Conservation (phyloP, 2,888 invertebrate genomes). For the Drosophila subsilvestris region DNA sequence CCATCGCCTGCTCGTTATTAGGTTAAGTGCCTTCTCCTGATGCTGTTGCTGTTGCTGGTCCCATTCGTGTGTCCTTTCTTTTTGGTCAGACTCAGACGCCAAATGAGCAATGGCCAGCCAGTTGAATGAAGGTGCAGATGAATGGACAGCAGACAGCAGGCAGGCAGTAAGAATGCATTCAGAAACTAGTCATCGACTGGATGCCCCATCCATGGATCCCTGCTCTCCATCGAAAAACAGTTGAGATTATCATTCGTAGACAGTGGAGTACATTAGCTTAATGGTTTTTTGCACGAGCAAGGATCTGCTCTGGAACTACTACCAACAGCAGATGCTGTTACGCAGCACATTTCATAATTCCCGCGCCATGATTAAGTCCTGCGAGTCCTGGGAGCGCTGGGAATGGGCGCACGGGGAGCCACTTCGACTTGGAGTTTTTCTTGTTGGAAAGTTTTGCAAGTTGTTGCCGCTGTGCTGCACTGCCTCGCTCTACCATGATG, state of each 20-base stretch:
- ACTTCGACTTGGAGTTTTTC: conserved; percentile 50
- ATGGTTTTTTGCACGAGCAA: conserved; percentile 56
- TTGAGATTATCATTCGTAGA: conserved; percentile 11
- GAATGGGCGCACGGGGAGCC: conserved; percentile 1
- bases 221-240: too few species aligned
- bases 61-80: conserved; percentile 25
- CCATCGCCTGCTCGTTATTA: conserved; percentile 59
- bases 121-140: background rate
- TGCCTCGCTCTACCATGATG: conserved; percentile 43
- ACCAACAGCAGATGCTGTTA: conserved; percentile 41
- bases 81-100: conserved; percentile 7
- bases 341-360: conserved; percentile 77
- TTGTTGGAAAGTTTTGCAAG: conserved; percentile 62
- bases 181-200: conserved; percentile 10
- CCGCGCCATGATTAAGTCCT: conserved; percentile 66
- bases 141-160: background rate
- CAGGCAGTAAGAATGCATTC: background rate
- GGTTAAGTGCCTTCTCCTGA: conserved; percentile 71
- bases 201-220: background rate
- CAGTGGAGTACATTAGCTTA: conserved; percentile 69
- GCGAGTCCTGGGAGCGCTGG: background rate
- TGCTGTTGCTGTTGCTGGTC: background rate
- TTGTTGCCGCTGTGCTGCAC: conserved; percentile 51
- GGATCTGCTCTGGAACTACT: conserved; percentile 29
- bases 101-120: too few species aligned